These are phyloP conservation scores for Brachyistius frenatus DNA, from an alignment of 2,113 vertebrate genomes.

Conservation along the genomic window DNA sequence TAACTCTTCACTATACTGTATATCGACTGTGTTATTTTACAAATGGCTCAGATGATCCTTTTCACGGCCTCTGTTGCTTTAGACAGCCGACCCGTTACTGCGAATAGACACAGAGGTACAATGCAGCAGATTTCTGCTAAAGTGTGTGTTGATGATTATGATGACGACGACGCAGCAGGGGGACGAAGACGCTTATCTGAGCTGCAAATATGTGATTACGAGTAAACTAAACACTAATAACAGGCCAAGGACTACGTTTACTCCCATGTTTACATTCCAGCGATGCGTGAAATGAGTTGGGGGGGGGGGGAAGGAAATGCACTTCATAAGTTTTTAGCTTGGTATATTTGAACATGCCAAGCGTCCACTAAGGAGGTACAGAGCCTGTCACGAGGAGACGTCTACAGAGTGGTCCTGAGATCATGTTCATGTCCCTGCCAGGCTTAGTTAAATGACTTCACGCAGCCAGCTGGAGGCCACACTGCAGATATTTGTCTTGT, in stretches of 20 bases:
- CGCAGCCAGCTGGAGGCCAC: constrained; percentile 59
- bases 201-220: constrained; percentile 68
- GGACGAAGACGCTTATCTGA: constrained; percentile 75
- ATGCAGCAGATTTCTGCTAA: constrained; percentile 43
- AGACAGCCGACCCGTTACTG: constrained; percentile 42
- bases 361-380: constrained; percentile 64
- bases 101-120: constrained; percentile 62
- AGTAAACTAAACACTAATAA: constrained; percentile 78
- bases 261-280: constrained; percentile 84
- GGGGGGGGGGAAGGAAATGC: constrained; percentile 28
- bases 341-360: constrained; percentile 61
- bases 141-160: constrained; percentile 31
- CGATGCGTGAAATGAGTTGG: constrained; percentile 66
- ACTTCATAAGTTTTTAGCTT: constrained; percentile 62
- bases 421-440: constrained; percentile 67
- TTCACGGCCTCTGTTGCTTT: constrained; percentile 61
- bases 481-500: constrained; percentile 73
- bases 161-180: constrained; percentile 59
- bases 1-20: constrained; percentile 65
- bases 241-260: constrained; percentile 83
- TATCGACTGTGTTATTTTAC: constrained; percentile 67
- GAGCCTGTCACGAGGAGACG: constrained; percentile 63
- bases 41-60: constrained; percentile 75
- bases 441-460: constrained; percentile 66
- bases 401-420: constrained; percentile 58